Evolutionary conservation across 1,140 invertebrate species (phyloP).

Genomic region (Cyphomyrmex costatus): DNA sequence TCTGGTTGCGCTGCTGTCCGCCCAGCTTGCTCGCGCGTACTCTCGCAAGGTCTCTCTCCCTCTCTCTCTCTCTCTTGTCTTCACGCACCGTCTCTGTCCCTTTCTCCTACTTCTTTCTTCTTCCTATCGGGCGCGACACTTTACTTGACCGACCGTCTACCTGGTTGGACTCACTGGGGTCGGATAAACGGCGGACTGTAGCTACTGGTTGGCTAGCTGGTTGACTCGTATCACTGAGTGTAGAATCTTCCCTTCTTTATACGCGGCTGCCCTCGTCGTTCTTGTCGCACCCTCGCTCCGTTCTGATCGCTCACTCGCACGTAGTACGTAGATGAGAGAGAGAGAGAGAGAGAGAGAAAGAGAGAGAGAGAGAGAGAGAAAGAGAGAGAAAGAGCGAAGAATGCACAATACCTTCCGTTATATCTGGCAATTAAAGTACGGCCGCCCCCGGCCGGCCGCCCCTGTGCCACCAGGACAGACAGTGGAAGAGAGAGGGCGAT

Average conservation of each 20-base stretch:
- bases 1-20: constrained; percentile 73
- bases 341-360: too few species aligned
- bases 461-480: constrained; percentile 48
- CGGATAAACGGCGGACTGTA: too few species aligned
- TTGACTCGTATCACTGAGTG: constrained; percentile 33
- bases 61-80: not conserved
- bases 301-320: constrained; percentile 38
- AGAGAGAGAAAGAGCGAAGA: too few species aligned
- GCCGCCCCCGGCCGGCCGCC: constrained; percentile 50
- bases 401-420: constrained; percentile 56
- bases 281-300: constrained; percentile 48
- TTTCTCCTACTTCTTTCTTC: not conserved
- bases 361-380: too few species aligned
- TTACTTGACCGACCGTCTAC: not conserved
- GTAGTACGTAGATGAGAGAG: constrained; percentile 50
- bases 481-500: constrained; percentile 18
- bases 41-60: constrained; percentile 63
- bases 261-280: constrained; percentile 14
- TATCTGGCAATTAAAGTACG: constrained; percentile 58
- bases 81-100: not conserved
- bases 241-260: constrained; percentile 23
- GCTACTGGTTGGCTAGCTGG: constrained; percentile 9
- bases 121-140: constrained; percentile 30
- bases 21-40: constrained; percentile 64
- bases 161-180: constrained; percentile 2